These are phyloP conservation scores for Craseonycteris thonglongyai DNA, from an alignment of 2,113 vertebrate species.

Conservation along the genomic window DNA sequence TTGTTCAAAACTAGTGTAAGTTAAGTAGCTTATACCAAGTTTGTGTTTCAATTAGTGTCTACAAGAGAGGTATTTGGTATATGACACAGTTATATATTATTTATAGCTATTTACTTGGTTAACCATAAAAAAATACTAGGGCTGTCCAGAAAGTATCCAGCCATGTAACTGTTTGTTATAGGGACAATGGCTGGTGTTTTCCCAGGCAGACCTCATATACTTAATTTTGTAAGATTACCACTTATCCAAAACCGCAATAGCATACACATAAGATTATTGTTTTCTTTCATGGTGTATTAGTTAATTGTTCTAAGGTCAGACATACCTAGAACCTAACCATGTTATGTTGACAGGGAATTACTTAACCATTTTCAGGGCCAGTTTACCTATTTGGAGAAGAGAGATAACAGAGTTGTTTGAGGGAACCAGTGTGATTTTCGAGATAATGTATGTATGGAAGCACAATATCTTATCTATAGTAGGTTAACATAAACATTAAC, in stretches of 20 bases:
- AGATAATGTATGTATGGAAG: background rate
- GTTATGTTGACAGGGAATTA: background rate
- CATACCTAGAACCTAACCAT: background rate
- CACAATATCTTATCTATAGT: background rate
- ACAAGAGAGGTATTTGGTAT: background rate
- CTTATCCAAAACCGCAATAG: background rate
- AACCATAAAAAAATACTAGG: background rate
- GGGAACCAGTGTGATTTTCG: background rate
- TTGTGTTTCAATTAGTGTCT: background rate
- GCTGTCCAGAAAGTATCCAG: too few species aligned
- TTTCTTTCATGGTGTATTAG: background rate
- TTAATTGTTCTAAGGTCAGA: background rate
- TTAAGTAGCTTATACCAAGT: background rate
- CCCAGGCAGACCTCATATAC: too few species aligned
- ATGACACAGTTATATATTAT: background rate
- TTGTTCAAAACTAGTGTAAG: background rate
- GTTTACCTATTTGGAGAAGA: background rate
- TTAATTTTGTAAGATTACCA: background rate
- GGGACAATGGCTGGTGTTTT: too few species aligned
- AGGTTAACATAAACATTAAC: background rate
- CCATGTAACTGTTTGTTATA: too few species aligned
- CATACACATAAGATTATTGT: background rate
- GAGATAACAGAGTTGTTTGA: background rate
- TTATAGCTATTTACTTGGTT: background rate
- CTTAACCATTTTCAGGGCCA: background rate